These are phyloP conservation scores for Arizona elegans DNA, from an alignment of 2,113 vertebrate species.

Conservation along the genomic window DNA sequence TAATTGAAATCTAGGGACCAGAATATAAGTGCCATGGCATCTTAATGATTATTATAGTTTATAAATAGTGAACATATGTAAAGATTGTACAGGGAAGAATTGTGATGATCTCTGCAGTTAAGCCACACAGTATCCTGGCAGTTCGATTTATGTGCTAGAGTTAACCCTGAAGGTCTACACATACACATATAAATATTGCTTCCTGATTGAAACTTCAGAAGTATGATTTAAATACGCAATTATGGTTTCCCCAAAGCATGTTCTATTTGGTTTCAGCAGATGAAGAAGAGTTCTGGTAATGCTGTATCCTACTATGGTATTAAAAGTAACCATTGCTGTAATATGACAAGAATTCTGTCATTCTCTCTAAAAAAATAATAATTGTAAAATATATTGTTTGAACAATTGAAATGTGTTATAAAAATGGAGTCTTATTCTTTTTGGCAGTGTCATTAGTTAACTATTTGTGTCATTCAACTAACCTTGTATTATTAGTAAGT, in stretches of 20 bases:
- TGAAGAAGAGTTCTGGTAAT: background rate
- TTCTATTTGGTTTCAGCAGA: background rate
- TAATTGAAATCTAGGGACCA: background rate
- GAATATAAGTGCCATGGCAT: background rate
- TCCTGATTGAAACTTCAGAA: background rate
- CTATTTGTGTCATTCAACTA: background rate
- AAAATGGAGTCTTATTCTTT: background rate
- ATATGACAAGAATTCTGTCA: conserved; percentile 1
- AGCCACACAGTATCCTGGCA: background rate
- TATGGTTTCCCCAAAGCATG: background rate
- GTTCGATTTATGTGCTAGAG: background rate
- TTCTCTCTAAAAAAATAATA: background rate
- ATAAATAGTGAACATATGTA: conserved; percentile 22
- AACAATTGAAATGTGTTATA: conserved; percentile 2
- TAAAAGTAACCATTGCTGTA: background rate
- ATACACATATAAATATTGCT: background rate
- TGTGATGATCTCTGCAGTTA: conserved; percentile 17
- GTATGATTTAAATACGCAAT: background rate
- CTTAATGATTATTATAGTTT: background rate
- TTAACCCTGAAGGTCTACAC: rapidly evolving
- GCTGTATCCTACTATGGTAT: background rate
- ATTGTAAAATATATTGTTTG: conserved; percentile 5
- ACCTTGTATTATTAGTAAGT: background rate
- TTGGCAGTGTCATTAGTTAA: conserved; percentile 2
- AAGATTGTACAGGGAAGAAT: conserved; percentile 21